phyloP scores from a whole-genome alignment of 1,140 invertebrate genomes.

The Campodea augens region DNA sequence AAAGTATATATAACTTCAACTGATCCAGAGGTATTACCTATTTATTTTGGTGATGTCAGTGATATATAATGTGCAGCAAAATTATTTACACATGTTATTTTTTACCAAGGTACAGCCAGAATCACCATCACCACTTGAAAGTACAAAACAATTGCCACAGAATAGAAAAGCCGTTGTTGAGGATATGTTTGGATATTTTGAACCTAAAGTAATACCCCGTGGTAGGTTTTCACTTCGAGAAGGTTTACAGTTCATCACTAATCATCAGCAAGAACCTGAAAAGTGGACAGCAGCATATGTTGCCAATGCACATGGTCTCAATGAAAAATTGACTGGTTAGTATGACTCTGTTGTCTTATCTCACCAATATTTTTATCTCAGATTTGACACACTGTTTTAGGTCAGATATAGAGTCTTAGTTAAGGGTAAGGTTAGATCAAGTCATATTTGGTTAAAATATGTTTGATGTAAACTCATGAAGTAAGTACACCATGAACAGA shows the following conservation, averaged over 20 bases:
- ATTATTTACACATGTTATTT: conserved; percentile 4
- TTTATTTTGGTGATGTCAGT: neutral
- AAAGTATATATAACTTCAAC: conserved; percentile 44
- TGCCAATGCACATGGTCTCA: conserved; percentile 42
- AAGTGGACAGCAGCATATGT: conserved; percentile 33
- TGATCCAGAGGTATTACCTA: conserved; percentile 22
- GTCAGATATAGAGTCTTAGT: neutral
- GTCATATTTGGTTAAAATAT: neutral
- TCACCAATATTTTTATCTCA: neutral
- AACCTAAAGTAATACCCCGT: conserved; percentile 17
- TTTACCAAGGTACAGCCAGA: neutral
- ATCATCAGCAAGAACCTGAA: conserved; percentile 35
- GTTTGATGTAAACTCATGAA: neutral
- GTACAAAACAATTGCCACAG: conserved; percentile 23
- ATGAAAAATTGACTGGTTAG: conserved; percentile 33
- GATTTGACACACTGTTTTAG: neutral
- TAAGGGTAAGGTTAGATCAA: neutral
- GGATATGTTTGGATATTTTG: conserved; percentile 22
- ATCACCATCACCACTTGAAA: neutral
- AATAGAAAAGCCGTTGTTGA: conserved; percentile 19
- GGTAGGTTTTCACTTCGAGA: conserved; percentile 25
- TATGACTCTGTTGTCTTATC: conserved; percentile 1
- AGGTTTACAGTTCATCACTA: conserved; percentile 33
- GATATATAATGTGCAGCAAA: no score
- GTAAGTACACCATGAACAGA: neutral